These are phyloP conservation scores for Cladopsammia gracilis DNA, from an alignment of 64 coral and sea anemone species.

Conservation along the genomic window DNA sequence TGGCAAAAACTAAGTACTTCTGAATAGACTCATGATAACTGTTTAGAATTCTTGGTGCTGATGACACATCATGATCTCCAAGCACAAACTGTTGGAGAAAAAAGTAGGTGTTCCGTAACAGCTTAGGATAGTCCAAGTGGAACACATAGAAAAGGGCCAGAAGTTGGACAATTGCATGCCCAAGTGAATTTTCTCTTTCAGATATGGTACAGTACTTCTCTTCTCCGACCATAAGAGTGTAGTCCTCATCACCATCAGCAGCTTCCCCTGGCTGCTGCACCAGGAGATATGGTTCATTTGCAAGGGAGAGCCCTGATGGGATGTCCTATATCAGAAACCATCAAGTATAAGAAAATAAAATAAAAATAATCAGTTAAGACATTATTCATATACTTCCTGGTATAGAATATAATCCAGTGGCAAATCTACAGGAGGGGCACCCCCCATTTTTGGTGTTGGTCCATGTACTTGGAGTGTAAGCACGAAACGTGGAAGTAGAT, in stretches of 20 bases:
- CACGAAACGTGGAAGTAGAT: no score
- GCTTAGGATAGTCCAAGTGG: slow-evolving; percentile 1
- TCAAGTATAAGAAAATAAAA: no score
- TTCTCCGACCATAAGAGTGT: slow-evolving; percentile 27
- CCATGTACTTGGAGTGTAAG: no score
- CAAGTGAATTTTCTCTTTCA: slow-evolving; percentile 15
- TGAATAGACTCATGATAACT: slow-evolving; percentile 29
- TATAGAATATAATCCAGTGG: no score
- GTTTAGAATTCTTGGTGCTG: no score
- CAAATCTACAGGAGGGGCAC: no score
- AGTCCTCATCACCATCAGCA: slow-evolving; percentile 1
- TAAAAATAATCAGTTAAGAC: no score
- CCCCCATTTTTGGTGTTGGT: no score
- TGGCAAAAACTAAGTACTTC: slow-evolving; percentile 18
- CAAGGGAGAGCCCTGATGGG: neutral
- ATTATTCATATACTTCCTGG: no score
- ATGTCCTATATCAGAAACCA: no score
- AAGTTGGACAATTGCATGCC: slow-evolving; percentile 19
- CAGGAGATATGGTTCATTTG: slow-evolving; percentile 10
- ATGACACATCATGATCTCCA: slow-evolving; percentile 21
- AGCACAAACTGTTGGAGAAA: slow-evolving; percentile 10
- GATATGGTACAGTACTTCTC: slow-evolving; percentile 14
- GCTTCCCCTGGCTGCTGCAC: neutral
- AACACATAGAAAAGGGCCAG: slow-evolving; percentile 15
- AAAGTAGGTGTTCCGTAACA: slow-evolving; percentile 13